Evolutionary conservation across 2,113 vertebrate genomes (phyloP).

Genomic region (Colius striatus): DNA sequence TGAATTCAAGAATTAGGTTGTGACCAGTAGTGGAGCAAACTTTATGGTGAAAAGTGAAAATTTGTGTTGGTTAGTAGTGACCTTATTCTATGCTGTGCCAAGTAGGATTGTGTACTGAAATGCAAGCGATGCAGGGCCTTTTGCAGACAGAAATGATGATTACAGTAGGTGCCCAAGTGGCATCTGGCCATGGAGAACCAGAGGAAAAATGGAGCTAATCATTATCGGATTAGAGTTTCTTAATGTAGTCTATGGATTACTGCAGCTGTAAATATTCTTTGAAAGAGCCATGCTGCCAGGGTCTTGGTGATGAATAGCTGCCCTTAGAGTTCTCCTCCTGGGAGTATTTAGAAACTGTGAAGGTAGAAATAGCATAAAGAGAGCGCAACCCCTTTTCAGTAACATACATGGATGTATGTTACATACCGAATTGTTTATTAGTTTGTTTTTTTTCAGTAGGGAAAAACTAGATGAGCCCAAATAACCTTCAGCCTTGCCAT

Average conservation of each 20-base stretch:
- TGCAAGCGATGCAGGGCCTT: background rate
- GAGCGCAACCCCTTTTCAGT: background rate
- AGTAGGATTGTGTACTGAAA: background rate
- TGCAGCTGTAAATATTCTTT: constrained; percentile 62
- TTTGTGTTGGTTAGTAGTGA: background rate
- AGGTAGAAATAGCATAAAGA: constrained; percentile 32
- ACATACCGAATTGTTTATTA: background rate
- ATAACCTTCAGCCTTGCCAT: background rate
- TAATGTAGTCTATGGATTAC: constrained; percentile 42
- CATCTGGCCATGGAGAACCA: background rate
- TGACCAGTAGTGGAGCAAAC: background rate
- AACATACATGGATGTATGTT: background rate
- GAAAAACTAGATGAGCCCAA: background rate
- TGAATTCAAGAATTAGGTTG: background rate
- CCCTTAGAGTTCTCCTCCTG: background rate
- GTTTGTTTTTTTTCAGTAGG: background rate
- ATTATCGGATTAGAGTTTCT: constrained; percentile 31
- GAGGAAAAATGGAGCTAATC: constrained; percentile 26
- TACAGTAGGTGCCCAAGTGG: background rate
- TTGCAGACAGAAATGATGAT: background rate
- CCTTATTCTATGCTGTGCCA: background rate
- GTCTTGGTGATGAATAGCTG: constrained; percentile 2
- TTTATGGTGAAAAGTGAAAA: background rate
- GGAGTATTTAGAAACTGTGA: constrained; percentile 22
- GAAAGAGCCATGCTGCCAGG: constrained; percentile 13